Conservation (phyloP, 2,113 vertebrate species). For the Cichladusa arquata region DNA sequence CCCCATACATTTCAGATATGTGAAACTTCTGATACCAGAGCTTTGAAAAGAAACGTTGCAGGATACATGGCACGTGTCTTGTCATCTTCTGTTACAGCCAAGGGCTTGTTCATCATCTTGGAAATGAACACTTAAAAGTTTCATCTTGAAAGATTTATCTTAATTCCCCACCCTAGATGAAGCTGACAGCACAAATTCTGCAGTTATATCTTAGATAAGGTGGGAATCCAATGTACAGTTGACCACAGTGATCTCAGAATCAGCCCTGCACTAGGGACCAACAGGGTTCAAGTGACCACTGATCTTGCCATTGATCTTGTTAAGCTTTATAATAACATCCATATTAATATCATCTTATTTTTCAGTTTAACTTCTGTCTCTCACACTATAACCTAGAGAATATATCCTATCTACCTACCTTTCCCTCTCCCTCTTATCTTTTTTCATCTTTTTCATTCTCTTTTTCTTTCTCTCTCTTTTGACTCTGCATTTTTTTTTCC, state of each 20-base stretch:
- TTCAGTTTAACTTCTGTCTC: background rate
- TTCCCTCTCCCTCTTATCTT: background rate
- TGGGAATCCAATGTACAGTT: background rate
- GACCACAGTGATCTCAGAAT: background rate
- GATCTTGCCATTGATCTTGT: background rate
- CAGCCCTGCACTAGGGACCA: background rate
- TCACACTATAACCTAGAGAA: background rate
- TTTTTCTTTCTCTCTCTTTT: background rate
- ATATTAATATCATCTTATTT: background rate
- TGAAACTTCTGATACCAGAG: background rate
- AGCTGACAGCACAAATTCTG: background rate
- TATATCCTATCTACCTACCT: background rate
- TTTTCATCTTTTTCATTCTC: background rate
- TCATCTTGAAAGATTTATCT: background rate
- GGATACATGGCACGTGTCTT: background rate
- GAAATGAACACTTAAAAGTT: background rate
- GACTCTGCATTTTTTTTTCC: accelerated
- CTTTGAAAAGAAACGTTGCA: background rate
- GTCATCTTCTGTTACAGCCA: background rate
- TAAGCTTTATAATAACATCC: background rate
- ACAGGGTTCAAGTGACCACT: background rate
- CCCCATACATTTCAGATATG: background rate
- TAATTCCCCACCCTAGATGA: background rate
- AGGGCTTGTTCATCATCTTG: background rate
- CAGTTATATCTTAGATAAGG: background rate